A percentile compares a stretch with the other conserved stretches of the same genome.
phyloP scores from a whole-genome alignment of 2,113 vertebrate species.

The Hiodon alosoides region DNA sequence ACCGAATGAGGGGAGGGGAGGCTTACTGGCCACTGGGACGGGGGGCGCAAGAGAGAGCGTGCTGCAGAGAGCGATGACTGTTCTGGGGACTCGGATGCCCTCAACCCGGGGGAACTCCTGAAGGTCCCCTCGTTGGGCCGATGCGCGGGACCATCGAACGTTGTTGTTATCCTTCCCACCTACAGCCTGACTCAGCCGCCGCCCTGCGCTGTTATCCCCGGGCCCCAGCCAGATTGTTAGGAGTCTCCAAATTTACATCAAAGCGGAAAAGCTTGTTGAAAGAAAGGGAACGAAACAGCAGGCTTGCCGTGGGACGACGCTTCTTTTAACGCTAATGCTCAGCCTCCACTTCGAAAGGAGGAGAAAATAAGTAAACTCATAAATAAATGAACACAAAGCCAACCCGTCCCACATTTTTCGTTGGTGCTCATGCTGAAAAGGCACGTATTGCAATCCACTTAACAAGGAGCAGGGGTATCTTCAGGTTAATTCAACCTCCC shows the following conservation, averaged over 20 bases:
- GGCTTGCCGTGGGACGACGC: not conserved
- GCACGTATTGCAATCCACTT: slow-evolving; percentile 34
- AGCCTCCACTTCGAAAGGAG: not conserved
- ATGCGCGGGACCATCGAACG: not conserved
- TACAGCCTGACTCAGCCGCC: not conserved
- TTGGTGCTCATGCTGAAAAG: slow-evolving; percentile 46
- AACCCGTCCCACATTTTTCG: slow-evolving; percentile 14
- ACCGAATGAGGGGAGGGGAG: not conserved
- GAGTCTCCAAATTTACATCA: slow-evolving; percentile 1
- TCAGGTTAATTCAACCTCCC: slow-evolving; percentile 46
- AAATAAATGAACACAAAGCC: not conserved
- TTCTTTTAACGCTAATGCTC: not conserved
- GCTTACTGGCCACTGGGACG: not conserved
- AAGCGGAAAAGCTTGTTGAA: not conserved
- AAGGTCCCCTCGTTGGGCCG: not conserved
- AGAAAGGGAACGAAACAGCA: not conserved
- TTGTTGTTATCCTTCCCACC: not conserved
- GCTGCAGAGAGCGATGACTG: not conserved
- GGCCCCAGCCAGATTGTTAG: not conserved
- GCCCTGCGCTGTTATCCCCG: no score
- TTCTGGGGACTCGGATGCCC: not conserved
- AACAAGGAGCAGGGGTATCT: slow-evolving; percentile 43
- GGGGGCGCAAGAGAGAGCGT: no score
- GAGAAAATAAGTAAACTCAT: not conserved
- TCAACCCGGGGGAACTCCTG: not conserved